Base-by-base conservation (phyloP, 1,140 invertebrate species). In the Idris sp. region DNA sequence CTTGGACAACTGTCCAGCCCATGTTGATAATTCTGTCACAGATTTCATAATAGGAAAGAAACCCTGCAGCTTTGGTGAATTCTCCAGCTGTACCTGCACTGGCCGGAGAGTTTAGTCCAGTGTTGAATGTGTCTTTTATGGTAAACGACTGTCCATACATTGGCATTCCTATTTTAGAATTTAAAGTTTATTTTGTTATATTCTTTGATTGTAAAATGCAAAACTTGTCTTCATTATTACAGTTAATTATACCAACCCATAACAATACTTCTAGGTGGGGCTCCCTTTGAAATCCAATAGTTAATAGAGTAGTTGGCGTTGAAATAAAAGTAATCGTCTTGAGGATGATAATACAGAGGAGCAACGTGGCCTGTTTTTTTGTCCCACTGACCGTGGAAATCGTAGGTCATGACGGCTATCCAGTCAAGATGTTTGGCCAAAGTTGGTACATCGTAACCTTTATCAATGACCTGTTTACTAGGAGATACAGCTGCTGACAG, bases 31-130 rank as follows among this genome's bases (percentile, higher is more conserved):
- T 88, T 41, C 92, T 89, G 53, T 94, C 90, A 79, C 95, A 96
- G 73, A 96, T 96, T 89, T 97, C 95, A 80, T 96, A 96, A 77
- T 97, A 98, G 1, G 96, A 91, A 13, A 97, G 88, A 80, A 97
- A 96, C 15, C 96, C 96, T 10, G 92, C 92, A 36, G 95, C 92
- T 80, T 91, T 87, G 0, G 96, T 97, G 65, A 92, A 95, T 84
- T 94, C 91, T 4, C 95, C 96, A 6, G 92, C 91, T 65, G 91
- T 89, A 1, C 95, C 95, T 6, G 91, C 91, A 15, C 92, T 89
- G 0, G 94, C 93, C 13, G 92, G 91, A 0, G 92, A 89, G 79
- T 95, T 94, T 1, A 96, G 81, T 0, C 91, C 93, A 0, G 59
- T 82, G 1, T 79, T 79, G 6, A 44, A 79, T 0, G 82, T 84